These are phyloP conservation scores for Sylvilagus floridanus DNA, from an alignment of 2,797 vertebrate species.

Conservation along the genomic window DNA sequence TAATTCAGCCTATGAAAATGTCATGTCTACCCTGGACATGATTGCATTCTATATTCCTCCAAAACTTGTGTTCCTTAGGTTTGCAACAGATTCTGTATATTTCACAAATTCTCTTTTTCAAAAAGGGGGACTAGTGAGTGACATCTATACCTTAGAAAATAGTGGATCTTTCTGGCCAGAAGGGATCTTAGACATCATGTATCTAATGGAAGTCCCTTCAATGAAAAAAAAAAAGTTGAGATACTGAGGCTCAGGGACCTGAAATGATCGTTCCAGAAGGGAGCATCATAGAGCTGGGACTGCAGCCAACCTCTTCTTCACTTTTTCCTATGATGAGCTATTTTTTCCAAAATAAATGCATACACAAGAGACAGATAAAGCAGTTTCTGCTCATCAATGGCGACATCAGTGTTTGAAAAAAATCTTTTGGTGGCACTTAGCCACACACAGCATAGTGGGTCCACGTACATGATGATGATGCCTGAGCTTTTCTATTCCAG, in stretches of 20 bases:
- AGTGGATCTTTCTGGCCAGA: neutral
- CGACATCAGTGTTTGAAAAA: neutral
- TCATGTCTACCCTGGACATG: neutral
- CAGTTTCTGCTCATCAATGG: neutral
- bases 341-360: neutral
- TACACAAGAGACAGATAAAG: neutral
- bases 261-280: neutral
- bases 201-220: neutral
- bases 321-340: neutral
- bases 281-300: neutral
- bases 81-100: neutral
- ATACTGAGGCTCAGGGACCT: neutral
- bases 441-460: neutral
- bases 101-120: neutral
- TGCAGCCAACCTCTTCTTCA: neutral
- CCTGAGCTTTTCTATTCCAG: neutral
- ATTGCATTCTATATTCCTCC: neutral
- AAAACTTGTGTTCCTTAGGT: neutral
- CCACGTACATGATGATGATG: neutral
- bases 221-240: neutral
- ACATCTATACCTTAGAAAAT: neutral
- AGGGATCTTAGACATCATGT: neutral
- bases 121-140: neutral
- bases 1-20: constrained; percentile 52
- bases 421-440: neutral